Evolutionary conservation across 2,797 vertebrate genomes (phyloP), one percentile per base, ranked within the genome.

Genomic region (Chrysocyon brachyurus): DNA sequence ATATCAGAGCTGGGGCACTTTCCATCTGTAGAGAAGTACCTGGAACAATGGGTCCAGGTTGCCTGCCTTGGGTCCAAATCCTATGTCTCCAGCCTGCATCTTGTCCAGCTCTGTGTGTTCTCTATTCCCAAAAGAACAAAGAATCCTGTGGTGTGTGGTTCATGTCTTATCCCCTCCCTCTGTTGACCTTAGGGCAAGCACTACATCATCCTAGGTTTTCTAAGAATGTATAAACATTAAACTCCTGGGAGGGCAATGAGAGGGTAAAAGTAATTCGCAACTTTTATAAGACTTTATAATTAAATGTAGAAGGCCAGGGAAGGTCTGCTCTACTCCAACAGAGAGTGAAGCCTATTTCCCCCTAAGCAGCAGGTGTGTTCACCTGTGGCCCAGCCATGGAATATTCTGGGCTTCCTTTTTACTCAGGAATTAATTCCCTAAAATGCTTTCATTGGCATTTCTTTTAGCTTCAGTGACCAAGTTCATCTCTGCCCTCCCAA

Each of bases 341-440:
- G 56, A 64, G 56, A 36, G 52, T 19, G 68, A 68, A 26, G 24
- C 31, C 75, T 49, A 11, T 36, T 70, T 33, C 2, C 54, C 31
- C 8, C 16, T 63, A 86, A 52, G 31, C 22, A 63, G 28, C 54
- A 89, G 59, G 40, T 31, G 49, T 26, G 15, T 46, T 66, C 17
- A 59, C 85, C 19, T 87, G 57, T 1, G 10, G 49, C 70, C 63
- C 82, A 26, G 49, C 56, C 24, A 9, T 16, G 22, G 57, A 17
- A 56, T 78, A 46, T 10, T 46, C 16, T 4, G 0, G 19, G 15
- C 12, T 33, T 75, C 56, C 49, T 17, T 87, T 64, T 85, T 61
- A 85, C 31, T 31, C 26, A 88, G 52, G 49, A 87, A 92, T 81
- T 95, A 92, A 68, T 90, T 93, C 59, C 28, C 56, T 91, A n/a